Conservation (phyloP, 2,797 vertebrate genomes). For the Todus mexicanus region DNA sequence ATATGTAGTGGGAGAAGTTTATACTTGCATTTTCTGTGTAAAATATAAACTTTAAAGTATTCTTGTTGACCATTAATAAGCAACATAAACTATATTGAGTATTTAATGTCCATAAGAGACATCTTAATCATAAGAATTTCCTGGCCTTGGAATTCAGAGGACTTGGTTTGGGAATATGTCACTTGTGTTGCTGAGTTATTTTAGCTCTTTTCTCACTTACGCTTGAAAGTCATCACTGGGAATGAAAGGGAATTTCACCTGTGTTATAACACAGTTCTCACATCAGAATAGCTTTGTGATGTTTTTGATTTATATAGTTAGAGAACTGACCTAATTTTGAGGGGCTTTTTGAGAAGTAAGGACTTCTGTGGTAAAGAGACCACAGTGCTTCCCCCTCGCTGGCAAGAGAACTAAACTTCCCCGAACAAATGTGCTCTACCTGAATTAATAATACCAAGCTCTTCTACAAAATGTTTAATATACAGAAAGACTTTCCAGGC, state of each 20-base stretch:
- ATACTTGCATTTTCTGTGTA: neutral
- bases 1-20: constrained; percentile 21
- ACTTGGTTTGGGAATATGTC: neutral
- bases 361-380: neutral
- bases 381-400: neutral
- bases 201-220: neutral
- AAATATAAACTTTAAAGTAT: constrained; percentile 28
- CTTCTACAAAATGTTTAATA: constrained; percentile 15
- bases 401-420: neutral
- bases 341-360: neutral
- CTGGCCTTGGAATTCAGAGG: neutral
- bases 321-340: neutral
- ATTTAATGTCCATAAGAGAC: constrained; percentile 24
- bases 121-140: constrained; percentile 25
- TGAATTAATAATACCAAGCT: constrained; percentile 16
- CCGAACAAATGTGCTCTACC: neutral
- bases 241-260: neutral
- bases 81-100: neutral
- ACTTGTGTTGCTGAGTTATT: neutral
- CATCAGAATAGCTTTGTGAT: neutral
- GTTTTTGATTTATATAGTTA: constrained; percentile 20
- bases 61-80: constrained; percentile 24
- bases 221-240: neutral
- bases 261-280: neutral
- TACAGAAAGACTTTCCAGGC: constrained; percentile 38